Base-by-base conservation (phyloP, 2,888 invertebrate genomes). In the Acronicta aceris region DNA sequence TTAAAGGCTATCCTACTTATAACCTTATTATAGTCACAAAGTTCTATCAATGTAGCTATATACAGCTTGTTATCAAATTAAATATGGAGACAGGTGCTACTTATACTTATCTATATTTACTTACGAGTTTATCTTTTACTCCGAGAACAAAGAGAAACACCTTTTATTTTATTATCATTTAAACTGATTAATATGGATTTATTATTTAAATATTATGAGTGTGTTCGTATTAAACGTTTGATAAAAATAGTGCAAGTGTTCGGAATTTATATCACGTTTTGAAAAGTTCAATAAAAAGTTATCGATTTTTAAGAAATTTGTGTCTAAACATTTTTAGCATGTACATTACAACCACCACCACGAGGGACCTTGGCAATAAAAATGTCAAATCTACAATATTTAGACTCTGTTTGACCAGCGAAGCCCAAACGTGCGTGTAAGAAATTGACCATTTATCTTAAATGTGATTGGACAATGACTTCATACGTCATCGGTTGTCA, bases 391-490 rank as follows among this genome's bases (percentile, higher is more conserved):
- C 27, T 33, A 33, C 2, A 12, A 33, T 33, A 12, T 10, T 33
- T 4, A 12, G 9, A 36, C 36, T 36, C 43, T 13, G 50, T 47
- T 38, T n/a, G 9, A 25, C 27, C 25, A 43, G 41, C 45, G 15
- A 47, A 13, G 38, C 41, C 9, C 38, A n/a, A 30, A 36, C 16
- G 40, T 73, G 60, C 74, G 61, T 74, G 78, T 55, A 42, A 53
- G 15, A 74, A 74, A 77, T 68, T 74, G 73, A 56, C 45, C 77
- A 53, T 59, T 74, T 74, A 74, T 69, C 56, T 52, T 57, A 36
- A 47, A 46, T 58, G 53, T 77, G 74, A 74, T 77, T 77, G 74
- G 54, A 77, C 64, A 69, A 77, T 77, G 61, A 69, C 74, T 77
- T 77, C 65, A 77, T 77, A 71, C 64, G 68, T 76, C 75, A 78